Evolutionary conservation across 92 coral and sea anemone genomes (phyloP).

Genomic region (Epizoanthus illoricatus): DNA sequence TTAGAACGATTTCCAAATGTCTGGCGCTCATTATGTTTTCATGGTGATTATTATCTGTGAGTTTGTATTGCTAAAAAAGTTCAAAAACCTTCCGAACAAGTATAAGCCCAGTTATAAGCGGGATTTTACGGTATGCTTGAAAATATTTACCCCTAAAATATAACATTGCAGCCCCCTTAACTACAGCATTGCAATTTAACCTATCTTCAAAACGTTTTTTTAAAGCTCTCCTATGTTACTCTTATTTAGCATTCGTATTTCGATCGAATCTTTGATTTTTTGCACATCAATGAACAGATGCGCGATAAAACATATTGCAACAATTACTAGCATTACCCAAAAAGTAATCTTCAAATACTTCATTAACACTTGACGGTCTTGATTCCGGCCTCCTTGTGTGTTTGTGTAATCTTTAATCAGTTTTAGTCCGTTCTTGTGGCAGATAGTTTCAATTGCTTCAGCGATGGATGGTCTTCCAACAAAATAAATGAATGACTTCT

Average conservation of each 20-base stretch:
- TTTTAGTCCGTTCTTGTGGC: conserved; percentile 39
- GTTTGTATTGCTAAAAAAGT: too few species aligned
- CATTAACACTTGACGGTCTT: conserved; percentile 40
- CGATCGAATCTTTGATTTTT: conserved; percentile 10
- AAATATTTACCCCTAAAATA: too few species aligned
- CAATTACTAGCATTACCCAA: conserved; percentile 22
- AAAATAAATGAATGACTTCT: conserved; percentile 38
- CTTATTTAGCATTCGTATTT: background rate
- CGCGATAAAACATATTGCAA: conserved; percentile 12
- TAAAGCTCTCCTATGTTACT: background rate
- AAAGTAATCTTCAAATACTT: conserved; percentile 45
- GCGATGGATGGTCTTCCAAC: conserved; percentile 57
- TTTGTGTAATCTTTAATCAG: conserved; percentile 50
- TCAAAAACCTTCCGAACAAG: too few species aligned
- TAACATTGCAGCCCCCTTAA: too few species aligned
- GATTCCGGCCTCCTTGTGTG: conserved; percentile 34
- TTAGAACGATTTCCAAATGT: too few species aligned
- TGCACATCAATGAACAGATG: conserved; percentile 43
- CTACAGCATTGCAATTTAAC: too few species aligned
- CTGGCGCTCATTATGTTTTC: too few species aligned
- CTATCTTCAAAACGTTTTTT: too few species aligned
- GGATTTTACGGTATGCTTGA: too few species aligned
- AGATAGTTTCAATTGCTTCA: conserved; percentile 33
- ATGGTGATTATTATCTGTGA: too few species aligned
- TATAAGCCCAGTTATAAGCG: too few species aligned